phyloP scores from a whole-genome alignment of 1,140 invertebrate species.

The Macrosteles quadrilineatus region DNA sequence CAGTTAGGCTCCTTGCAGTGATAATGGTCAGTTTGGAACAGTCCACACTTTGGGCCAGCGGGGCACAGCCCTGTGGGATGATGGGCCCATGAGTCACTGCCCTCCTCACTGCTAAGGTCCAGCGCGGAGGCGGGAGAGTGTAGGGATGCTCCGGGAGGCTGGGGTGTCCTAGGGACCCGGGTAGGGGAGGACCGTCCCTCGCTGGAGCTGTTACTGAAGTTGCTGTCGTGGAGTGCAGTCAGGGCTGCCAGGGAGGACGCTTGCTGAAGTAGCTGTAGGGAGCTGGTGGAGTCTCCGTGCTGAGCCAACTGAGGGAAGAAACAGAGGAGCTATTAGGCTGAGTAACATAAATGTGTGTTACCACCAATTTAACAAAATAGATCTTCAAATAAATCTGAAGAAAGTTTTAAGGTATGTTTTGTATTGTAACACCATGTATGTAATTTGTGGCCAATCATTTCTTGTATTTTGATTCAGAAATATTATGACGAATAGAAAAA shows the following conservation, averaged over 20 bases:
- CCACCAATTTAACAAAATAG: no score
- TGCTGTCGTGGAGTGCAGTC: constrained; percentile 40
- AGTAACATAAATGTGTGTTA: no score
- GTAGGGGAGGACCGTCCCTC: constrained; percentile 48
- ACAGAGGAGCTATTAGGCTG: no score
- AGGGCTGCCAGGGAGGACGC: constrained; percentile 42
- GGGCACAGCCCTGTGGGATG: constrained; percentile 57
- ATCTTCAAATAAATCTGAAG: no score
- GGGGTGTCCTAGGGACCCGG: constrained; percentile 36
- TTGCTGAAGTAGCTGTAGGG: constrained; percentile 42
- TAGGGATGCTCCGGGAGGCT: constrained; percentile 26
- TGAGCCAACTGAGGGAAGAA: constrained; percentile 32
- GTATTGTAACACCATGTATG: no score
- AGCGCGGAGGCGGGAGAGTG: constrained; percentile 32
- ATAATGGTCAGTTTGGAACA: constrained; percentile 73
- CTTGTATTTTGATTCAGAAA: no score
- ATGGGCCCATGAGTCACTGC: constrained; percentile 55
- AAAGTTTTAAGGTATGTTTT: no score
- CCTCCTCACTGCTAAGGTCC: constrained; percentile 33
- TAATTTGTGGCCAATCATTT: no score
- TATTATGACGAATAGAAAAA: no score
- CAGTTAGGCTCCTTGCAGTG: constrained; percentile 72
- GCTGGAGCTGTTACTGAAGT: constrained; percentile 54
- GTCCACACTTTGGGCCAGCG: constrained; percentile 64
- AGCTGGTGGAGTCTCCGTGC: constrained; percentile 37